phyloP scores from a whole-genome alignment of 2,113 vertebrate species.

The Mustela lutreola region DNA sequence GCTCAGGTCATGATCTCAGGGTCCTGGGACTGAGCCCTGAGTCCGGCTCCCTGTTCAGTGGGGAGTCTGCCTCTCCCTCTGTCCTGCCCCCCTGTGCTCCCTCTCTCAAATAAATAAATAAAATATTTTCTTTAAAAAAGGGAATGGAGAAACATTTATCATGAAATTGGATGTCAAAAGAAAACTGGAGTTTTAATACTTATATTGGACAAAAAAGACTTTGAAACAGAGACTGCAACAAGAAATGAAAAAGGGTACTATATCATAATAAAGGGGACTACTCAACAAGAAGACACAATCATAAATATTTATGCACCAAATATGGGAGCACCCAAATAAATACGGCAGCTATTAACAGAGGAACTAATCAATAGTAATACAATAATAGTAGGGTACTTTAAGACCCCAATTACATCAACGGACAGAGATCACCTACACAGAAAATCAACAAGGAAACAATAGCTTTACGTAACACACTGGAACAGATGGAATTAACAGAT shows the following conservation, averaged over 20 bases:
- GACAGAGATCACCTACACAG: not conserved
- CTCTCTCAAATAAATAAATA: too few species aligned
- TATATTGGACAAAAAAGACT: not conserved
- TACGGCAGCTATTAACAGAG: not conserved
- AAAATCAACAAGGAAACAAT: not conserved
- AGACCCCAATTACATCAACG: not conserved
- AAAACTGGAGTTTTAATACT: not conserved
- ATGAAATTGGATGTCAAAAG: too few species aligned
- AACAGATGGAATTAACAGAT: not conserved
- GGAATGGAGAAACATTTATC: too few species aligned
- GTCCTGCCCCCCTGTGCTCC: too few species aligned
- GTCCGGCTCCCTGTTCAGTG: too few species aligned
- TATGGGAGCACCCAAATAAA: not conserved
- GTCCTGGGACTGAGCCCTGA: too few species aligned
- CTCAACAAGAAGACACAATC: not conserved
- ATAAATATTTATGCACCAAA: not conserved
- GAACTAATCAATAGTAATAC: not conserved
- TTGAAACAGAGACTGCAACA: not conserved
- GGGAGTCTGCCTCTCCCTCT: too few species aligned
- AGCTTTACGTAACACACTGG: not conserved
- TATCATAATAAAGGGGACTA: not conserved
- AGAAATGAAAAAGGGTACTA: not conserved
- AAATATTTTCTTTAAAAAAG: too few species aligned
- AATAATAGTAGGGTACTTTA: not conserved
- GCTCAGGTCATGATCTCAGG: too few species aligned